phyloP scores from a whole-genome alignment of 2,113 vertebrate genomes.

The Tupaia tana region DNA sequence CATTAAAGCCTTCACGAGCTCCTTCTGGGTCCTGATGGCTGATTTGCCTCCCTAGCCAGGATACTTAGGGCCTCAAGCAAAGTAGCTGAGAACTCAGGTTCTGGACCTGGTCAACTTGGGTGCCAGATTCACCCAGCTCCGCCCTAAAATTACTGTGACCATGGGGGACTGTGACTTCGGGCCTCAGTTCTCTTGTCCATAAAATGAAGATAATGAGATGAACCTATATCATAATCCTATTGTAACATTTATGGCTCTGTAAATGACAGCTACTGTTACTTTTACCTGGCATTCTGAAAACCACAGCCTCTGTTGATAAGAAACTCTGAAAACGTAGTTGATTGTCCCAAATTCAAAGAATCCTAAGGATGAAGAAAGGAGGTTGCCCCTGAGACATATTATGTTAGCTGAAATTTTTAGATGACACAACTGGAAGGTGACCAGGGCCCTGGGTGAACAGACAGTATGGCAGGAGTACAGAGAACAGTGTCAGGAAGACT shows the following conservation, averaged over 20 bases:
- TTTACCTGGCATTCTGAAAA: background rate
- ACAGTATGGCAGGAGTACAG: background rate
- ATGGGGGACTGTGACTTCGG: background rate
- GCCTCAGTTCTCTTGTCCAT: background rate
- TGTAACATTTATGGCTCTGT: background rate
- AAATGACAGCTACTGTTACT: background rate
- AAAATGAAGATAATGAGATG: background rate
- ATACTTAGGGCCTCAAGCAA: background rate
- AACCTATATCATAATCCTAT: background rate
- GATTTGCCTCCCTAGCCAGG: background rate
- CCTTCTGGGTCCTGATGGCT: background rate
- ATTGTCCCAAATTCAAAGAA: background rate
- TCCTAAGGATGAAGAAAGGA: background rate
- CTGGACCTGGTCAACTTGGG: background rate
- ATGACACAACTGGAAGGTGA: background rate
- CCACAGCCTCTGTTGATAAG: background rate
- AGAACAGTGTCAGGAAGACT: background rate
- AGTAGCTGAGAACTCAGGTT: background rate
- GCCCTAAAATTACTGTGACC: background rate
- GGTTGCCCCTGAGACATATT: too few species aligned
- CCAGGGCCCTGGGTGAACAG: rapidly evolving
- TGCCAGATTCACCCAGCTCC: background rate
- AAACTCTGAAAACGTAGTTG: background rate
- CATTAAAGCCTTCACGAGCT: rapidly evolving
- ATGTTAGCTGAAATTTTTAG: background rate